Percentiles rank a stretch among this genome's conserved stretches.
These are phyloP conservation scores for Lethocerus indicus DNA, from an alignment of 1,140 invertebrate species.

Conservation along the genomic window DNA sequence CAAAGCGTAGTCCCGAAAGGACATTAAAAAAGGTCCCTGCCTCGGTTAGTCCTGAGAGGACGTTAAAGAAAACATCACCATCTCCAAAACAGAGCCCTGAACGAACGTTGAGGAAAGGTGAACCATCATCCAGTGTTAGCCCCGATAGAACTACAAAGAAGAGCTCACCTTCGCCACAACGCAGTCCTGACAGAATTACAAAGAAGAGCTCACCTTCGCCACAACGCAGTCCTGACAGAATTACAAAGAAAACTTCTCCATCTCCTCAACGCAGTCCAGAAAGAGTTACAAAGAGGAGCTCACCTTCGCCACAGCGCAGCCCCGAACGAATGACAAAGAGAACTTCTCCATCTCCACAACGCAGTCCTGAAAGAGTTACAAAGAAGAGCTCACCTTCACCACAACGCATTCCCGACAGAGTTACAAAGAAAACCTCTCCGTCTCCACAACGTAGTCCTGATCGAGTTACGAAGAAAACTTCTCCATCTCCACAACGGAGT, in stretches of 20 bases:
- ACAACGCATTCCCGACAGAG: too few species aligned
- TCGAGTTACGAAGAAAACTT: too few species aligned
- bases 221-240: neutral
- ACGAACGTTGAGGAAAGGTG: neutral
- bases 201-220: neutral
- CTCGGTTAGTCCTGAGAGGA: slow-evolving; percentile 14
- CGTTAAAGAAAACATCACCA: slow-evolving; percentile 1
- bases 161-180: neutral
- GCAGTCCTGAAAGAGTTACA: too few species aligned
- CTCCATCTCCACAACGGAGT: too few species aligned
- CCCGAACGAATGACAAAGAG: too few species aligned
- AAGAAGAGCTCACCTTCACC: too few species aligned
- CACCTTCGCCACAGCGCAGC: too few species aligned
- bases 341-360: too few species aligned
- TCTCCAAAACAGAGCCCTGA: neutral
- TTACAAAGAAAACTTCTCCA: slow-evolving; percentile 17
- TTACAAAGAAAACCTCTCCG: too few species aligned
- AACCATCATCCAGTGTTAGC: neutral
- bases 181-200: neutral
- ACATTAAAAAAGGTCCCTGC: neutral
- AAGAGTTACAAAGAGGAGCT: too few species aligned
- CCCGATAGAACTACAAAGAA: neutral
- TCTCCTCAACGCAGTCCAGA: neutral
- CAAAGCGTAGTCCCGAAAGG: neutral
- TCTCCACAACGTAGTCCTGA: too few species aligned